Evolutionary conservation across 2,113 vertebrate genomes (phyloP), one percentile per base, ranked within the genome.

Genomic region (Notothenia coriiceps): DNA sequence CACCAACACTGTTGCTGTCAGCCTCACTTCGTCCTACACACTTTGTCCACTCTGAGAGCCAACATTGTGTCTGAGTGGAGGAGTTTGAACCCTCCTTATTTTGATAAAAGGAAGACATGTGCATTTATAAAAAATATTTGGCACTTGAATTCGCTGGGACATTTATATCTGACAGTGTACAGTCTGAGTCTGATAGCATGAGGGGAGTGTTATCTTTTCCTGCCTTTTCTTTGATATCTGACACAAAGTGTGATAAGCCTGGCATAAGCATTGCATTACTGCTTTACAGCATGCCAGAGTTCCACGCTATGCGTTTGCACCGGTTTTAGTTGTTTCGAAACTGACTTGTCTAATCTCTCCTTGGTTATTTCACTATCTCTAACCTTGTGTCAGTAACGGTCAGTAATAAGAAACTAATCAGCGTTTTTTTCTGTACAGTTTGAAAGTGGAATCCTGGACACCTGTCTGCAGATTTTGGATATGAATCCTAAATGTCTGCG

Each of bases 401-500:
- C 33, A 29, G 15, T 57, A 20, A 50, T 18, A 17, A 29, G 51
- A 44, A 63, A 10, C 20, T 40, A 49, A 79, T 25, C 2, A 11
- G 4, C 14, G 8, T 13, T 46, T 74, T 55, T 57, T 20, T 18
- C 22, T 70, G 2, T 66, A 5, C 86, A 99, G 98, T 99, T 98
- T 59, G 97, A 98, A 93, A 91, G 92, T 0, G 95, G 94, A 4
- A 93, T 99, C 73, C 81, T 99, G 72, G 92, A 98, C 62, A 84
- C 87, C 75, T 98, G 98, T 90, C 92, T 98, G 52, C 80, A 60
- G 50, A 92, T 98, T 79, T 77, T 98, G 89, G 96, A 99, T 59
- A 74, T 88, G 78, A 98, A 96, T 91, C 98, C 97, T 74, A 98
- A 97, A 84, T 96, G 91, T 89, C 74, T 95, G 80, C 84, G 33